Conservation (phyloP, 2,113 vertebrate species). For the Odobenus rosmarus region DNA sequence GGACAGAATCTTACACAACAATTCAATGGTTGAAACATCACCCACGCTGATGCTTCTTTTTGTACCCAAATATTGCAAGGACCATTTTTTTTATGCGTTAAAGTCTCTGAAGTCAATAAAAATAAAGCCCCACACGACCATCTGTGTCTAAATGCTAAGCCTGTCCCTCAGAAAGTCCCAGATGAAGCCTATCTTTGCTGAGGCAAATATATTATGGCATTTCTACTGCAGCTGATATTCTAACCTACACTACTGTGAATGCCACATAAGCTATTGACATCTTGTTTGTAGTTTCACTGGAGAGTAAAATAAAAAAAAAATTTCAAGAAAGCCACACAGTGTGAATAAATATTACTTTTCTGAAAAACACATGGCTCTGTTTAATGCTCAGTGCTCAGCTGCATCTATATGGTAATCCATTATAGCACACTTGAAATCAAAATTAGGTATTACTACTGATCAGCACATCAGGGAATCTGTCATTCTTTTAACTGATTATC, state of each 20-base stretch:
- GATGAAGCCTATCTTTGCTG: background rate
- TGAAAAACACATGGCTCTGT: slow-evolving; percentile 83
- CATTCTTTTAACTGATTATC: slow-evolving; percentile 92
- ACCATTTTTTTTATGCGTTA: slow-evolving; percentile 27
- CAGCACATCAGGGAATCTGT: slow-evolving; percentile 85
- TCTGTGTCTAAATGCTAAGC: slow-evolving; percentile 47
- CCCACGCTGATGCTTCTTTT: background rate
- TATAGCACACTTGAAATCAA: slow-evolving; percentile 92
- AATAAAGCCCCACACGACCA: slow-evolving; percentile 45
- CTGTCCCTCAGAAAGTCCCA: slow-evolving; percentile 42
- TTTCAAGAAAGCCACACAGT: slow-evolving; percentile 82
- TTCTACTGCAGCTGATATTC: slow-evolving; percentile 57
- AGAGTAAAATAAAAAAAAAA: slow-evolving; percentile 83
- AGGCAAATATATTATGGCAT: slow-evolving; percentile 44
- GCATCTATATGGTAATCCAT: slow-evolving; percentile 93
- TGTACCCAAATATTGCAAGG: background rate
- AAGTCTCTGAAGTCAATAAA: slow-evolving; percentile 48
- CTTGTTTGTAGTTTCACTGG: slow-evolving; percentile 77
- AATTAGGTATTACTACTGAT: slow-evolving; percentile 93
- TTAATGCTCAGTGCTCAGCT: slow-evolving; percentile 87
- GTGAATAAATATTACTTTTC: slow-evolving; percentile 85
- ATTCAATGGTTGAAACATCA: slow-evolving; percentile 45
- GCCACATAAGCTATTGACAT: slow-evolving; percentile 80
- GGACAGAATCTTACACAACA: background rate
- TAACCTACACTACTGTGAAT: slow-evolving; percentile 67